A percentile compares a stretch with the other conserved stretches of the same genome.
These are phyloP conservation scores for Cynopterus sphinx DNA, from an alignment of 2,797 vertebrate species.

Conservation along the genomic window DNA sequence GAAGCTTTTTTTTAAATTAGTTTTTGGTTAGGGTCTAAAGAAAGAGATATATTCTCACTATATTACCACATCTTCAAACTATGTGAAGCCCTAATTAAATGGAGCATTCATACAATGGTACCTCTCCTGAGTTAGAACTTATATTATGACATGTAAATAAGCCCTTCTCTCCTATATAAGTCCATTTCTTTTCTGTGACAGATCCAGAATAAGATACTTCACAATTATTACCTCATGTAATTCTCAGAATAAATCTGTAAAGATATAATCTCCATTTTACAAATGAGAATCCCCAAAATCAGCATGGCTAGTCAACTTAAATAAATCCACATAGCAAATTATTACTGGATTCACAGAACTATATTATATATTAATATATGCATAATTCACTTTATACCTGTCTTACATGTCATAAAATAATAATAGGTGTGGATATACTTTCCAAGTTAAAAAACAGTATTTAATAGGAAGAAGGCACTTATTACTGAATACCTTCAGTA, in stretches of 20 bases:
- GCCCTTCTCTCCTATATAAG: not conserved
- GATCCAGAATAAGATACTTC: not conserved
- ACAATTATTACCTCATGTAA: not conserved
- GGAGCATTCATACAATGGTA: not conserved
- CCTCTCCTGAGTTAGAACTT: not conserved
- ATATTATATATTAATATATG: not conserved
- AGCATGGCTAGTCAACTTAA: not conserved
- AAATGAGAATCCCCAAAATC: not conserved
- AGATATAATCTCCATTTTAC: not conserved
- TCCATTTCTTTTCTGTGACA: not conserved
- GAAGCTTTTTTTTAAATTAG: not conserved
- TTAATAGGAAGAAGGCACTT: constrained; percentile 4
- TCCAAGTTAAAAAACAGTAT: not conserved
- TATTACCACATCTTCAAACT: not conserved
- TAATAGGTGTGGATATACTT: constrained; percentile 17
- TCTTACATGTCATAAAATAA: constrained; percentile 43
- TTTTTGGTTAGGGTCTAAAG: not conserved
- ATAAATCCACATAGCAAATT: not conserved
- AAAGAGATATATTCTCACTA: not conserved
- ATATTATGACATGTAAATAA: not conserved
- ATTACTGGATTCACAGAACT: not conserved
- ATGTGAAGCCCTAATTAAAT: not conserved
- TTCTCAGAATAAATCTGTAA: not conserved
- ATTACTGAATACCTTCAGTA: not conserved
- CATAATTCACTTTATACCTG: not conserved